Conservation (phyloP, 2,113 vertebrate genomes). For the Mus spicilegus region DNA sequence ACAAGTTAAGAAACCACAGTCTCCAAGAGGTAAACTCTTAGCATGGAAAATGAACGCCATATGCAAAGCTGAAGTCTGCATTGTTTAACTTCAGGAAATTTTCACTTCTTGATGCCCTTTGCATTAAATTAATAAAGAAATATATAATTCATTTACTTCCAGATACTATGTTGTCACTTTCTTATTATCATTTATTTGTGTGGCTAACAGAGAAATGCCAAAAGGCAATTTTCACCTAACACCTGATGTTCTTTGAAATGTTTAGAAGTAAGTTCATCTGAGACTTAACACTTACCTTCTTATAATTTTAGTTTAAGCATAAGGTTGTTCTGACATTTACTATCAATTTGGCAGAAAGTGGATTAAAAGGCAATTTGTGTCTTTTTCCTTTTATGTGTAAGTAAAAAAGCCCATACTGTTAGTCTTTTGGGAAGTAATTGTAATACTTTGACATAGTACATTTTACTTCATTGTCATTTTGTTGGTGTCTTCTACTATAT, state of each 20-base stretch:
- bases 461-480: slow-evolving; percentile 57
- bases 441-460: slow-evolving; percentile 53
- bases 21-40: background rate
- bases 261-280: slow-evolving; percentile 60
- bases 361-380: slow-evolving; percentile 70
- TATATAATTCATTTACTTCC: background rate
- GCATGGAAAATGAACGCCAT: background rate
- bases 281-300: background rate
- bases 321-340: slow-evolving; percentile 72
- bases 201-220: slow-evolving; percentile 53
- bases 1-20: background rate
- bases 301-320: slow-evolving; percentile 67
- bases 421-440: slow-evolving; percentile 63
- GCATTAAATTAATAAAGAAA: background rate
- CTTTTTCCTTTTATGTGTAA: slow-evolving; percentile 63
- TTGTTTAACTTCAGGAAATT: background rate
- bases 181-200: background rate
- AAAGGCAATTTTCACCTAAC: slow-evolving; percentile 3
- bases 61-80: background rate
- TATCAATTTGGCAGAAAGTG: slow-evolving; percentile 64
- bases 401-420: slow-evolving; percentile 44
- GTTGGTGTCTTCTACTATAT: slow-evolving; percentile 41
- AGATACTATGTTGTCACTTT: background rate
- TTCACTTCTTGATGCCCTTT: background rate
- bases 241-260: background rate